These are phyloP conservation scores for Listronotus oregonensis DNA, from an alignment of 1,140 invertebrate genomes.

Conservation along the genomic window DNA sequence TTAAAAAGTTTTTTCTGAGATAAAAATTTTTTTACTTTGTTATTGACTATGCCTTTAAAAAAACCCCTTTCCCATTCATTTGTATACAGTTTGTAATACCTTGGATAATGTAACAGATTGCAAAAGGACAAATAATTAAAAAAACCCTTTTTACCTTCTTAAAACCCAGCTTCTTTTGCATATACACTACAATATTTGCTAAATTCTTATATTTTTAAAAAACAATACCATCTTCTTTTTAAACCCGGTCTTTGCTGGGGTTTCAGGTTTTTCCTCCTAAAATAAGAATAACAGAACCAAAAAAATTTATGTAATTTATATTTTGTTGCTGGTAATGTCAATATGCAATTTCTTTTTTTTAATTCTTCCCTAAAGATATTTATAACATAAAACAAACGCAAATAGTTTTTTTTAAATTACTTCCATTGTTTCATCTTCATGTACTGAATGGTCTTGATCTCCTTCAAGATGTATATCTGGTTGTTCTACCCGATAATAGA, in stretches of 20 bases:
- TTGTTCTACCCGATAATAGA: conserved; percentile 97
- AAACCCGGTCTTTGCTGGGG: conserved; percentile 42
- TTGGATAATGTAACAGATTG: conserved; percentile 17
- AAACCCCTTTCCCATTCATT: too few relatives aligned
- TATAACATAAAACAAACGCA: too few relatives aligned
- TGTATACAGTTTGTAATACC: too few relatives aligned
- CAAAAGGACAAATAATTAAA: too few relatives aligned
- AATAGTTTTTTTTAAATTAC: conserved; percentile 14
- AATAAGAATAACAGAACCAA: background rate
- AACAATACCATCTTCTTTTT: conserved; percentile 88
- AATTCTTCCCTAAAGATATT: too few relatives aligned
- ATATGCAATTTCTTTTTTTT: too few relatives aligned
- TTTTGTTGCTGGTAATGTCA: too few relatives aligned
- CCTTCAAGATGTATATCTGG: conserved; percentile 92
- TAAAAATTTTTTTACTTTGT: too few relatives aligned
- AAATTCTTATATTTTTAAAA: conserved; percentile 95
- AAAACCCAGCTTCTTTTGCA: conserved; percentile 77
- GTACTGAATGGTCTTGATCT: conserved; percentile 60
- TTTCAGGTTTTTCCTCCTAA: conserved; percentile 32
- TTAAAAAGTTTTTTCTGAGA: too few relatives aligned
- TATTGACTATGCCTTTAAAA: too few relatives aligned
- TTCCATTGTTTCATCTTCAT: conserved; percentile 56
- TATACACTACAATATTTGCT: conserved; percentile 87
- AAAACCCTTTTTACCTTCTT: conserved; percentile 65
- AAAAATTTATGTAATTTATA: too few relatives aligned